Conservation (phyloP, 1,140 invertebrate species). For the Diprion similis region DNA sequence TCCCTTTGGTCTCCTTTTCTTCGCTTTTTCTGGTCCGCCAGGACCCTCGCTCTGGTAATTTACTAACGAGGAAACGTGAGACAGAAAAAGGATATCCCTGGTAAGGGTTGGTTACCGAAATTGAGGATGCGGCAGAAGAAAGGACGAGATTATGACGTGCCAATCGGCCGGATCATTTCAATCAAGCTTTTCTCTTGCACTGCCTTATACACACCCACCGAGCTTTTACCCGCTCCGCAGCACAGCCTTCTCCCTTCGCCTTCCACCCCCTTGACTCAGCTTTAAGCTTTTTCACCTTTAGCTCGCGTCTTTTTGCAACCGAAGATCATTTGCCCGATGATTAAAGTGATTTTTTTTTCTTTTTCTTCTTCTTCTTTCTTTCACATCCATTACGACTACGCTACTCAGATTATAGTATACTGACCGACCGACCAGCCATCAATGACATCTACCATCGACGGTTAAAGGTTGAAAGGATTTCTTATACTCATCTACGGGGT, state of each 20-base stretch:
- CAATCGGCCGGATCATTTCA: background rate
- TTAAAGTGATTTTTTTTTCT: no score
- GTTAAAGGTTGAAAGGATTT: no score
- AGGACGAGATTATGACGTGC: constrained; percentile 5
- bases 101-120: background rate
- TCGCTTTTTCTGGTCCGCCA: no score
- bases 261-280: background rate
- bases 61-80: constrained; percentile 4
- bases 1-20: no score
- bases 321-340: background rate
- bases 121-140: background rate
- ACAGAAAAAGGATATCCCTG: background rate
- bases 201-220: background rate
- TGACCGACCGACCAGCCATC: no score
- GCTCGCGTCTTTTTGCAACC: background rate
- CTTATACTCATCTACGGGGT: no score
- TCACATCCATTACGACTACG: no score
- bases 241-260: background rate
- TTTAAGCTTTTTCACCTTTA: background rate
- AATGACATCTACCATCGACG: no score
- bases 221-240: background rate
- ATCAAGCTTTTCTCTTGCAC: background rate
- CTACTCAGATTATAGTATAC: no score
- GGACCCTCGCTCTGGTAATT: background rate
- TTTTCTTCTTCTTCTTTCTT: no score